Evolutionary conservation across 2,113 vertebrate species (phyloP).

Genomic region (Pteruthius melanotis): DNA sequence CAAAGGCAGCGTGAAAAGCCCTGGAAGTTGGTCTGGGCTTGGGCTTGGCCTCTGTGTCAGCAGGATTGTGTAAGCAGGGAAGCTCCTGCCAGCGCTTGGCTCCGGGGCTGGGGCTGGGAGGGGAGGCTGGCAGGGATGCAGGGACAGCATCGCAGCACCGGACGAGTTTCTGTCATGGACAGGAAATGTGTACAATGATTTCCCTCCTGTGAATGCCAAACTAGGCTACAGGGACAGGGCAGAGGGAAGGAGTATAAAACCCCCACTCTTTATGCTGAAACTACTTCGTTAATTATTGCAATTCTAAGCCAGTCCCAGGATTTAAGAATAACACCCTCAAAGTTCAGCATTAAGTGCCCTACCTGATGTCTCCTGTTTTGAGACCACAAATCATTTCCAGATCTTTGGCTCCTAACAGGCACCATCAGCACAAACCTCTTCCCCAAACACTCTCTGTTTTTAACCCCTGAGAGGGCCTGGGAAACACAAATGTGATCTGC

Average conservation of each 20-base stretch:
- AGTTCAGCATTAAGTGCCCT: neutral
- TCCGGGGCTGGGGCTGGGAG: neutral
- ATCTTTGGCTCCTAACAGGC: neutral
- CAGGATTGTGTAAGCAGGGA: neutral
- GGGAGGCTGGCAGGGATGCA: neutral
- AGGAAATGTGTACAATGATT: neutral
- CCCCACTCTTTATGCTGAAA: neutral
- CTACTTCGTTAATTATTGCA: neutral
- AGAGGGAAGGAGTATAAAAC: neutral
- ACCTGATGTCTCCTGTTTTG: neutral
- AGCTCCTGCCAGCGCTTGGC: neutral
- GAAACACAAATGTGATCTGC: neutral
- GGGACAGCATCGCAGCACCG: fast-evolving
- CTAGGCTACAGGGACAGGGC: neutral
- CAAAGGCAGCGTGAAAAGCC: neutral
- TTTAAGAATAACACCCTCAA: neutral
- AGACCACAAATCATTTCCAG: neutral
- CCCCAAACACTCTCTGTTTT: neutral
- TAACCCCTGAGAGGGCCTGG: neutral
- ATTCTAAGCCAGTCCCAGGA: neutral
- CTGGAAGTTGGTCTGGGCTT: neutral
- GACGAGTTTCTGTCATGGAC: neutral
- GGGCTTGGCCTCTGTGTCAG: neutral
- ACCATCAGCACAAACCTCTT: neutral
- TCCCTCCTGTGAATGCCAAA: neutral